Conservation (phyloP, 2,888 invertebrate species). For the Acronicta psi region DNA sequence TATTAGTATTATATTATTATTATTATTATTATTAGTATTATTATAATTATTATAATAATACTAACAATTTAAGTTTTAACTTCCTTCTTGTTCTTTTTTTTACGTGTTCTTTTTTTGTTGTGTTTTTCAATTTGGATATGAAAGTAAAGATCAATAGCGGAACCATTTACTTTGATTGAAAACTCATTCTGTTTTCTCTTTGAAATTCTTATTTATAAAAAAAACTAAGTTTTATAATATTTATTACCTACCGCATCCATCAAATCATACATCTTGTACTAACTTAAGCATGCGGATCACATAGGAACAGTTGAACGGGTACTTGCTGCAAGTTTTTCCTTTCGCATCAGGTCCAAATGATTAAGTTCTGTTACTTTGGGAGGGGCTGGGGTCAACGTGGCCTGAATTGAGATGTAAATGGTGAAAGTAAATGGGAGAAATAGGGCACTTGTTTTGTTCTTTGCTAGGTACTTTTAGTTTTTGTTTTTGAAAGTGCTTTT, state of each 20-base stretch:
- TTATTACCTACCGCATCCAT: constrained; percentile 16
- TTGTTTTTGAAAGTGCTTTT: not conserved
- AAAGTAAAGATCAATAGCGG: too few species aligned
- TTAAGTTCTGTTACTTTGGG: constrained; percentile 10
- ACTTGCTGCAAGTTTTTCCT: constrained; percentile 27
- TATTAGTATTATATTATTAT: too few species aligned
- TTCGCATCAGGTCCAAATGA: constrained; percentile 24
- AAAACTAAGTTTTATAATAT: too few species aligned
- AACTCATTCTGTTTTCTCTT: too few species aligned
- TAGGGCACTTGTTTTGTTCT: not conserved
- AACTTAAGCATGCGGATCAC: constrained; percentile 33
- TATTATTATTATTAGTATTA: too few species aligned
- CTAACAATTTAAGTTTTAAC: too few species aligned
- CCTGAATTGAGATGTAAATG: constrained; percentile 18
- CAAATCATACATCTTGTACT: not conserved
- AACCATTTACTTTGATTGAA: too few species aligned
- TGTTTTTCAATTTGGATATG: too few species aligned
- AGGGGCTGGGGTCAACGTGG: constrained; percentile 26
- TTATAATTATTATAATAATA: too few species aligned
- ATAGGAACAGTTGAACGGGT: constrained; percentile 4
- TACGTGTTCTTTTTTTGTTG: too few species aligned
- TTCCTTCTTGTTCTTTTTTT: too few species aligned
- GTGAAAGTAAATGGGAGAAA: not conserved
- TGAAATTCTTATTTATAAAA: too few species aligned
- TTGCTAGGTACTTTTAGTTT: constrained; percentile 12